A percentile compares a stretch with the other conserved stretches of the same genome.
These are phyloP conservation scores for Capitella teleta DNA, from an alignment of 1,140 invertebrate genomes.

Conservation along the genomic window DNA sequence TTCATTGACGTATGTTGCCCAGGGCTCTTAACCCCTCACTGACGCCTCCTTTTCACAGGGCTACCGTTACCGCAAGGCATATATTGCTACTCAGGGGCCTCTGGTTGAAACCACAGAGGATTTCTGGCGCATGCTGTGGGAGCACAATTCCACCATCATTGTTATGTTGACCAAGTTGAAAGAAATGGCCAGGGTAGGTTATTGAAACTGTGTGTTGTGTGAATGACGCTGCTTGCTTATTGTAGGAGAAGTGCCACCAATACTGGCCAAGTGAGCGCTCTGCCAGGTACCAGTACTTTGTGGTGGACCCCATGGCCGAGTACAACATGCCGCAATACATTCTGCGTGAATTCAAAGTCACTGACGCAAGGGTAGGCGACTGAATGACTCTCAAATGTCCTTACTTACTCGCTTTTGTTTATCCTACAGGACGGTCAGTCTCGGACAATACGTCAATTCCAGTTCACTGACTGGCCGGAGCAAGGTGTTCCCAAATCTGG, in stretches of 20 bases:
- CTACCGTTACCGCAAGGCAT: constrained; percentile 85
- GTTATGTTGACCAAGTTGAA: constrained; percentile 68
- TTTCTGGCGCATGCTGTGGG: constrained; percentile 99
- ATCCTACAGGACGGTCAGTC: constrained; percentile 54
- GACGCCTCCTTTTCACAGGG: constrained; percentile 63
- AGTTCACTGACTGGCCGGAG: constrained; percentile 99
- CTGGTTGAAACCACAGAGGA: constrained; percentile 92
- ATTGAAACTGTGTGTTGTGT: not conserved
- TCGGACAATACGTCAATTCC: constrained; percentile 92
- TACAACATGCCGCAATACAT: constrained; percentile 99
- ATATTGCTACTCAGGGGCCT: constrained; percentile 97
- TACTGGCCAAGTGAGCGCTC: constrained; percentile 98
- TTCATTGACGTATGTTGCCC: constrained; percentile 65
- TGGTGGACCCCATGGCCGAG: constrained; percentile 97
- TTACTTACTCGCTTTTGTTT: not conserved
- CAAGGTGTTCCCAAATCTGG: constrained; percentile 69
- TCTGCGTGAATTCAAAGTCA: constrained; percentile 93
- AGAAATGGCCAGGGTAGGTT: constrained; percentile 83
- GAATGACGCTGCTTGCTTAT: not conserved
- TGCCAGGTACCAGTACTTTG: constrained; percentile 89
- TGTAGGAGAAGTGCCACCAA: constrained; percentile 52
- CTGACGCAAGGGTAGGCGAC: constrained; percentile 44
- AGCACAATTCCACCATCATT: constrained; percentile 97
- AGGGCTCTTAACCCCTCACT: not conserved
- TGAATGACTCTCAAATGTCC: not conserved